Base-by-base conservation (phyloP, 2,888 invertebrate species). In the Nemotelus pantherinus region DNA sequence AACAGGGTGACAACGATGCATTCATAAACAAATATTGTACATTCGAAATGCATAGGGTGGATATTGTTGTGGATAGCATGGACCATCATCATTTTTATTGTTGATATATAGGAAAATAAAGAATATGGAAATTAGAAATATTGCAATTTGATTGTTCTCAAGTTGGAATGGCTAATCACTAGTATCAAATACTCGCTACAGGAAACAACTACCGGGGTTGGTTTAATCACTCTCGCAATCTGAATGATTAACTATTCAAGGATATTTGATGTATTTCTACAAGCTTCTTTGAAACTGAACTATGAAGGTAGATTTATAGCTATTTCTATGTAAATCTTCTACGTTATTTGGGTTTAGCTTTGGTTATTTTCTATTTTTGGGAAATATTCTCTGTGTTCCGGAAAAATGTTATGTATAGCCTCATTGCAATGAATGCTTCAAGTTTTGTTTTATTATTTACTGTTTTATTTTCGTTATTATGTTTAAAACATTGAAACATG, bases 21-120 rank as follows among this genome's bases (percentile, higher is more conserved):
- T 68, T 68, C 68, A 68, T 50, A 60, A 47, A 63, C 44, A 9
- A 41, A 39, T n/a, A 50, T 68, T 71, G 63, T 63, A 41, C 55
- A 60, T 75, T 72, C 48, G n/a, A 72, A 64, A 71, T 55, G 48
- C 10, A 65, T n/a, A 63, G 63, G 57, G 10, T 63, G 39, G 63
- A 41, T 63, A 5, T 58, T 79, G 70, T n/a, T 63, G 53, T 77
- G 58, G 65, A 65, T 68, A 58, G 60, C 48, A 68, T 65, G 60
- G 72, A 74, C 60, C 79, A 79, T 77, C 79, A 74, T 44, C 77
- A 72, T 55, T 48, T 57, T 71, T 55, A 44, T n/a, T 48, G 48
- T 25, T 41, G 48, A 60, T 48, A 63, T 48, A 74, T 50, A 63
- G 63, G 50, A 71, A 74, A 48, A 60, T 39, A 48, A 60, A 58